These are phyloP conservation scores for Esperia sulphurella DNA, from an alignment of 2,888 invertebrate genomes.

Conservation along the genomic window DNA sequence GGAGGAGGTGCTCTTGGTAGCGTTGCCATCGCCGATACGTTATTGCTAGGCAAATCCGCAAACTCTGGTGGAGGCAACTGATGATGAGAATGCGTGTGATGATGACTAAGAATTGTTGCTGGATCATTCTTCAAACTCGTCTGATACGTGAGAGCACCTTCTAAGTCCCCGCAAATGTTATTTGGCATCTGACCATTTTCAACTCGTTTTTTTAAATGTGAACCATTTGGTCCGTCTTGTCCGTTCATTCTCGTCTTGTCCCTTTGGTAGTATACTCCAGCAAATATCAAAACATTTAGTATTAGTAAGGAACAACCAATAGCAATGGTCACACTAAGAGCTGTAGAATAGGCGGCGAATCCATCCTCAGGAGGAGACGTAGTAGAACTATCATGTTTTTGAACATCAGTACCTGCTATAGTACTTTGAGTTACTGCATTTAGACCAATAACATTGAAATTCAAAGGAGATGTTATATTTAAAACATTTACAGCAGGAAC, in stretches of 20 bases:
- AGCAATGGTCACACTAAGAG: conserved; percentile 94
- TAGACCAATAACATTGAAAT: conserved; percentile 60
- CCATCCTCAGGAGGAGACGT: conserved; percentile 88
- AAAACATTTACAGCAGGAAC: conserved; percentile 54
- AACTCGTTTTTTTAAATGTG: conserved; percentile 83
- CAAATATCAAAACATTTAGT: conserved; percentile 95
- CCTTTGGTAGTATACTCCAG: conserved; percentile 95
- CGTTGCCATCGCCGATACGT: conserved; percentile 76
- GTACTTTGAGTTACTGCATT: conserved; percentile 60
- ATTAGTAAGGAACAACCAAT: conserved; percentile 96
- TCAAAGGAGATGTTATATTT: conserved; percentile 65
- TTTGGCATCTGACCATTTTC: conserved; percentile 94
- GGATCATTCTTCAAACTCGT: conserved; percentile 83
- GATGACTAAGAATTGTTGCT: conserved; percentile 85
- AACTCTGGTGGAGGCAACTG: conserved; percentile 91
- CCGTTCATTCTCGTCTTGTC: conserved; percentile 88
- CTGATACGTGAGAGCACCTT: conserved; percentile 75
- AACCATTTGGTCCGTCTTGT: conserved; percentile 72
- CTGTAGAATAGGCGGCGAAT: conserved; percentile 94
- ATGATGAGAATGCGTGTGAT: conserved; percentile 87
- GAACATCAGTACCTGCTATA: conserved; percentile 43
- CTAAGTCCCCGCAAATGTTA: conserved; percentile 91
- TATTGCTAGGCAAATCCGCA: conserved; percentile 87
- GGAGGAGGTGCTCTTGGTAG: conserved; percentile 87
- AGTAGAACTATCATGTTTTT: conserved; percentile 67